Base-by-base conservation (phyloP, 1,140 invertebrate species). In the Zaprionus ghesquierei region DNA sequence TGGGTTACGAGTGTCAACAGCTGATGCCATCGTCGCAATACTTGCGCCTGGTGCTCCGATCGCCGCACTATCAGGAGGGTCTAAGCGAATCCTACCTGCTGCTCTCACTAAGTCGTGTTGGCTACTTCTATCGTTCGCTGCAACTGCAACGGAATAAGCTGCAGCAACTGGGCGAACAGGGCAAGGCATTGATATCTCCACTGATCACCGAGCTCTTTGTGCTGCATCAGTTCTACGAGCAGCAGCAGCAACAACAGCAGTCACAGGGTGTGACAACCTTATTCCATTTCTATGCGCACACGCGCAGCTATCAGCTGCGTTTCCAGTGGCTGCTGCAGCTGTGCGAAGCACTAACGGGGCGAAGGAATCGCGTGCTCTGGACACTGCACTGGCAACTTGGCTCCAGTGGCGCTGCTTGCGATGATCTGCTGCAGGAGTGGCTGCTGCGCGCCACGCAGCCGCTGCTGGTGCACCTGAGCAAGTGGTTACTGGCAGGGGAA, bases 61-160 rank as follows among this genome's bases (percentile, higher is more conserved):
- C 25, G 3, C 82, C 79, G 3, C 68, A 73, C 4, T 68, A 81
- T 13, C 81, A 87, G 70, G 35, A 31, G 3, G 76, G 27, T 13
- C 25, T 86, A 0, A 69, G 75, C 29, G 79, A 81, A 9, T 81
- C 79, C 5, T 86, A 64, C 23, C 8, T 86, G 13, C 44, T 86
- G 6, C 9, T 87, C 5, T 13, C 27, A 0, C 12, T 86, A 6
- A 79, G 64, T 2, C 56, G 76, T 10, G 27, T 87, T 35, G 81
- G 81, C 2, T 68, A 61, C 38, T 41, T 54, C 1, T 87, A 87
- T 33, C 33, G 35, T 0, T 15, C 15, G 0, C 22, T 82, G 29
- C 46, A 65, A 8, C 20, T 58, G 1, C 56, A 73, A 23, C 15
- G 20, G 6, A 0, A 13, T 2, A 38, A 20, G 5, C 18, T 70